Evolutionary conservation across 2,888 invertebrate genomes (phyloP).

Genomic region (Cheilosia soror): DNA sequence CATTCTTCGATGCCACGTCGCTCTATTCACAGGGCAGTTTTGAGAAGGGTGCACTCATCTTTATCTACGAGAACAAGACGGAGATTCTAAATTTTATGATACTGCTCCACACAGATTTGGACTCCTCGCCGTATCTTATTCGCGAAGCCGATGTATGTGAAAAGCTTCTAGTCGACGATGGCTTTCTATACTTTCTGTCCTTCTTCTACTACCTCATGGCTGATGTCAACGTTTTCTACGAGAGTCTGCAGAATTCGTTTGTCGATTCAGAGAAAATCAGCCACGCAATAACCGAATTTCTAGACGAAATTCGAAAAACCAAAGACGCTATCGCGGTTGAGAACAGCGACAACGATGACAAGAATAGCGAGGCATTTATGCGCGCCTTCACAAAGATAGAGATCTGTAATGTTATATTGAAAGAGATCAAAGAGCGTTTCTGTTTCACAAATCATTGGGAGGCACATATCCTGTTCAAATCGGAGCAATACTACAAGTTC

Average conservation of each 20-base stretch:
- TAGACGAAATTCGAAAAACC: slow-evolving; percentile 64
- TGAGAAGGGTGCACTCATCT: slow-evolving; percentile 58
- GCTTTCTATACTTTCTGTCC: slow-evolving; percentile 57
- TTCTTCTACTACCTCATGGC: slow-evolving; percentile 69
- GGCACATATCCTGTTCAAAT: slow-evolving; percentile 64
- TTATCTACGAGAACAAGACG: slow-evolving; percentile 58
- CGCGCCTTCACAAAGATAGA: slow-evolving; percentile 60
- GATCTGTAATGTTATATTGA: slow-evolving; percentile 63
- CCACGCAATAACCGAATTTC: slow-evolving; percentile 55
- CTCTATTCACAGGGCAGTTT: slow-evolving; percentile 59
- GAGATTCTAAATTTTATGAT: slow-evolving; percentile 68
- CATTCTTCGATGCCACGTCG: slow-evolving; percentile 53
- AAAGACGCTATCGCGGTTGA: slow-evolving; percentile 70
- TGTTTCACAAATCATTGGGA: slow-evolving; percentile 69
- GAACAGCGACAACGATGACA: slow-evolving; percentile 70
- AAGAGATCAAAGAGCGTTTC: slow-evolving; percentile 66
- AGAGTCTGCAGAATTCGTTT: slow-evolving; percentile 61
- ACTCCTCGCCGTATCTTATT: slow-evolving; percentile 51
- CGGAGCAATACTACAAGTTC: slow-evolving; percentile 68
- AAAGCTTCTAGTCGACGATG: slow-evolving; percentile 47
- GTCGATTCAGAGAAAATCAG: slow-evolving; percentile 63
- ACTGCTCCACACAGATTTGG: slow-evolving; percentile 52
- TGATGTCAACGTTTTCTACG: slow-evolving; percentile 67
- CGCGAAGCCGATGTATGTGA: slow-evolving; percentile 62
- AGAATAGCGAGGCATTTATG: slow-evolving; percentile 51